Conservation (phyloP, 2,113 vertebrate genomes). For the Varanus salvator region DNA sequence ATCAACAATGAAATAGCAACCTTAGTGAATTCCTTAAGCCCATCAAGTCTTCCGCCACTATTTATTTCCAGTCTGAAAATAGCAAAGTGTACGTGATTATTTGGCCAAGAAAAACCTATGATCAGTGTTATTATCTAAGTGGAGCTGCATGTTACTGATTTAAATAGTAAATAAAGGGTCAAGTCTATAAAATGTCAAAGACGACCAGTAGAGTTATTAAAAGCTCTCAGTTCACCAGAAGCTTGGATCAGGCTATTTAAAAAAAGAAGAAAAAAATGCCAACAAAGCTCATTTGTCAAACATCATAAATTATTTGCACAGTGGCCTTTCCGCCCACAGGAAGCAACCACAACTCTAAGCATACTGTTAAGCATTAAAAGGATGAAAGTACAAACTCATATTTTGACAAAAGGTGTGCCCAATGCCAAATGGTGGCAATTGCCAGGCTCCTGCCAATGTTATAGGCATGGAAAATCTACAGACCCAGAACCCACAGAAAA, state of each 20-base stretch:
- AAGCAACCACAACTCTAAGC: conserved; percentile 1
- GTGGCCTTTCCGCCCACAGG: conserved; percentile 11
- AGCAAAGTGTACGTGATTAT: neutral
- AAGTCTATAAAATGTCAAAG: neutral
- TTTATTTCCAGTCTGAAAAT: neutral
- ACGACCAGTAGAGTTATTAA: conserved; percentile 10
- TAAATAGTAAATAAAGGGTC: neutral
- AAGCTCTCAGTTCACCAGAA: conserved; percentile 5
- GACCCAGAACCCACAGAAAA: neutral
- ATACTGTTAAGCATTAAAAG: conserved; percentile 1
- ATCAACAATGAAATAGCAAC: neutral
- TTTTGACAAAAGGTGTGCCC: neutral
- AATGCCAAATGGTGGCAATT: neutral
- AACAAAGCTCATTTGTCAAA: conserved; percentile 26
- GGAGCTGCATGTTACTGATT: neutral
- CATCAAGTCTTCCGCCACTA: neutral
- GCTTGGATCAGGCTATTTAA: conserved; percentile 22
- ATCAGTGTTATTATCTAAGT: neutral
- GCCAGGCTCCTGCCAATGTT: neutral
- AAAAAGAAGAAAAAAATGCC: conserved; percentile 9
- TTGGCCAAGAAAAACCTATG: neutral
- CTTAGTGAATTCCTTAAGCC: neutral
- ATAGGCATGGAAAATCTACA: neutral
- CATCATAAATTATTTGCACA: conserved; percentile 29
- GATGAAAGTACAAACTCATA: neutral